Evolutionary conservation across 2,888 invertebrate species (phyloP).

Genomic region (Cephus pulcher): DNA sequence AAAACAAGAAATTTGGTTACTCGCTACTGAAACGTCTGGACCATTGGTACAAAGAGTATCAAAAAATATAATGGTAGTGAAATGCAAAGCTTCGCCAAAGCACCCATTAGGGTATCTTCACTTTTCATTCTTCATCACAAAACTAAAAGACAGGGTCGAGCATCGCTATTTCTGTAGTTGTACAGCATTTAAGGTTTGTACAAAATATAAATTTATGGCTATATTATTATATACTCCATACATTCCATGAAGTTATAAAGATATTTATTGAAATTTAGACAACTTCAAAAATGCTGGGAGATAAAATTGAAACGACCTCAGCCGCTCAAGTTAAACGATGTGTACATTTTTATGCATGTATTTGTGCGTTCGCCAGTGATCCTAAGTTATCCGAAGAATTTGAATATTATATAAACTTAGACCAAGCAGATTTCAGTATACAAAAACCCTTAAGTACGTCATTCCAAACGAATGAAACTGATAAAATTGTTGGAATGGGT

Average conservation of each 20-base stretch:
- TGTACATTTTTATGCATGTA: constrained; percentile 78
- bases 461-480: constrained; percentile 46
- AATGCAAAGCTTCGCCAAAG: constrained; percentile 74
- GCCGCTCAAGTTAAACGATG: constrained; percentile 67
- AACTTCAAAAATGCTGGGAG: constrained; percentile 38
- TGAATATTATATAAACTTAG: constrained; percentile 70
- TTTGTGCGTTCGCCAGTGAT: constrained; percentile 78
- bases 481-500: constrained; percentile 60
- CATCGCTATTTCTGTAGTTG: constrained; percentile 73
- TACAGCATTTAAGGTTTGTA: constrained; percentile 68
- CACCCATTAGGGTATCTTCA: constrained; percentile 80
- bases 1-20: constrained; percentile 72
- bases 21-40: constrained; percentile 72
- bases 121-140: constrained; percentile 72
- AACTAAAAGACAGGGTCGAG: constrained; percentile 67
- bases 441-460: constrained; percentile 44
- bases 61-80: constrained; percentile 78
- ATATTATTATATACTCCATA: constrained; percentile 20
- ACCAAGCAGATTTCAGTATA: constrained; percentile 56
- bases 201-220: neutral
- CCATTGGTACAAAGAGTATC: constrained; percentile 79
- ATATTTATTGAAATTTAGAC: constrained; percentile 35
- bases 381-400: constrained; percentile 74
- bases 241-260: constrained; percentile 11
- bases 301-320: constrained; percentile 43